Conservation (phyloP, 2,797 vertebrate genomes). For the Cottoperca gobio region DNA sequence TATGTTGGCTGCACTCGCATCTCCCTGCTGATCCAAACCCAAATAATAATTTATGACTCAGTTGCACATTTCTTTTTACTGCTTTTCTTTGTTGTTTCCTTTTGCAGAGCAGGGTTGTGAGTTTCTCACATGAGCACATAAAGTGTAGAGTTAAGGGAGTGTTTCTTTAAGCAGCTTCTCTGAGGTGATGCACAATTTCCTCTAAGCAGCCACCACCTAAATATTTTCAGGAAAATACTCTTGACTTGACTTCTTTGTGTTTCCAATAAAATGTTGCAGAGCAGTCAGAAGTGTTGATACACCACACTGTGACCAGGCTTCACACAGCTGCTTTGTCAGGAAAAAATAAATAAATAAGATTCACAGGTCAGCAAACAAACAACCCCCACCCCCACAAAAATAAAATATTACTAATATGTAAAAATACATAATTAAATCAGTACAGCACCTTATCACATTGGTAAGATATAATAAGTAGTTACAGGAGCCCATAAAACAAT, state of each 20-base stretch:
- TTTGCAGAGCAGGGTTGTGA: background rate
- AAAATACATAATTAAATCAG: too few species aligned
- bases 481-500: too few species aligned
- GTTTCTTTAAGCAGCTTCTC: slow-evolving; percentile 45
- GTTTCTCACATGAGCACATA: background rate
- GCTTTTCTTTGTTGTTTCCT: slow-evolving; percentile 52
- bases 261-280: slow-evolving; percentile 51
- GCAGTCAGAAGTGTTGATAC: background rate
- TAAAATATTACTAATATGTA: too few species aligned
- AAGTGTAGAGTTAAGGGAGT: slow-evolving; percentile 22
- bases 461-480: too few species aligned
- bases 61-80: slow-evolving; percentile 27
- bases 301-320: slow-evolving; percentile 1
- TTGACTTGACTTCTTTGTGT: slow-evolving; percentile 60
- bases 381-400: too few species aligned
- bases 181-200: slow-evolving; percentile 57
- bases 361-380: too few species aligned
- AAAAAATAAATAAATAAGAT: too few species aligned
- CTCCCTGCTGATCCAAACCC: slow-evolving; percentile 32
- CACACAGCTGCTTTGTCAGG: too few species aligned
- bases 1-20: slow-evolving; percentile 31
- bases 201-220: slow-evolving; percentile 40
- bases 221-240: slow-evolving; percentile 60
- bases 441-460: too few species aligned
- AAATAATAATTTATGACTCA: slow-evolving; percentile 47